Base-by-base conservation (phyloP, 2,888 invertebrate genomes). In the Amblyteles armatorius region DNA sequence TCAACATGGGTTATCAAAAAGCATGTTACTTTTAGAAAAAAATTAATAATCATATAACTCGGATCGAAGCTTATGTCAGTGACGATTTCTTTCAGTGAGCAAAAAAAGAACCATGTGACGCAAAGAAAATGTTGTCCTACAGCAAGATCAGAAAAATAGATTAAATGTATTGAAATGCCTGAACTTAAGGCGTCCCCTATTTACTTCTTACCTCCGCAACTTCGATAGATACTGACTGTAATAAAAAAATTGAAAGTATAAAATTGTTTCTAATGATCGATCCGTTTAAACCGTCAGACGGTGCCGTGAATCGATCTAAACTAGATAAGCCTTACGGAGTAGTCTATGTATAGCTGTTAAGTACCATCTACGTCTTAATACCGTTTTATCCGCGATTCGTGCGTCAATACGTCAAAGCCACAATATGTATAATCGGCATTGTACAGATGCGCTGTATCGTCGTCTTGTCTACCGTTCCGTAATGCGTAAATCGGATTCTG, bases 201-300 rank as follows among this genome's bases (percentile, higher is more conserved):
- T 26, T 57, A 22, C 55, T 63, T 60, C 60, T 3, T 16, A 13
- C 60, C 29, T 4, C 13, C 60, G 60, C 4, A 4, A 26, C 60
- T 60, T 60, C 60, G 2, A 60, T 26, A 9, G 2, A 57, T 57
- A 57, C 26, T 7, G 1, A 36, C 7, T 7, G 1, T 36, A 36
- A 36, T 29, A 3, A 29, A 3, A 29, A 3, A 29, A 29, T 7
- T 9, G 7, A 9, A 36, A 36, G 0, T 0, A 36, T 9, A 9
- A 3, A 26, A 13, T 60, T 3, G 3, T 16, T 60, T 13, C 26
- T 72, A 0, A 9, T 55, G 7, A 55, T 22, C 0, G 11, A 55
- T 55, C 6, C 9, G 9, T 55, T 55, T 40, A 72, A 55, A 36
- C 40, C 55, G 40, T 55, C 19, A 55, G 36, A 55, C 72, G 55